A percentile compares a stretch with the other conserved stretches of the same genome.
Conservation (phyloP, 2,113 vertebrate genomes). For the Antigone vipio region DNA sequence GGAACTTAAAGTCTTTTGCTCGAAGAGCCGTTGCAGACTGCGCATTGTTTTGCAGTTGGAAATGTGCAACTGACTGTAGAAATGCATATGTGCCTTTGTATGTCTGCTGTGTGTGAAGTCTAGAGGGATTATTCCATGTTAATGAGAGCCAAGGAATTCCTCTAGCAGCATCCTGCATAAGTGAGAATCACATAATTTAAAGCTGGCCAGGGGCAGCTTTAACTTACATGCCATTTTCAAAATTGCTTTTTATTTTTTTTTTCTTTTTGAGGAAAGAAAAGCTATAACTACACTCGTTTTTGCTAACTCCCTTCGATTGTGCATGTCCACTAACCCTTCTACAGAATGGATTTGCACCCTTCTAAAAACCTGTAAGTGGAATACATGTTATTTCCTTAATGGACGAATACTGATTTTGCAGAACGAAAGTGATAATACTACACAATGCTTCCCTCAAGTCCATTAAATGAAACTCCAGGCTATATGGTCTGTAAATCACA, state of each 20-base stretch:
- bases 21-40: neutral
- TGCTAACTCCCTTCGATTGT: neutral
- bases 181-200: constrained; percentile 75
- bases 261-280: neutral
- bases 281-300: neutral
- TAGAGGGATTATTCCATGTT: constrained; percentile 65
- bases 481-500: neutral
- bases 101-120: constrained; percentile 69
- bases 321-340: neutral
- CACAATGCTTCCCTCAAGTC: neutral
- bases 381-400: constrained; percentile 17
- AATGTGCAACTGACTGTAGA: constrained; percentile 21
- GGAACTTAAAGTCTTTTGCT: neutral
- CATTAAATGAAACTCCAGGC: constrained; percentile 27
- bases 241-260: constrained; percentile 8
- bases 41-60: constrained; percentile 26
- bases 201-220: constrained; percentile 58
- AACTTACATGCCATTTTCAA: constrained; percentile 46
- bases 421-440: constrained; percentile 14
- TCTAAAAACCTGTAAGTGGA: constrained; percentile 14
- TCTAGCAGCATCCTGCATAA: constrained; percentile 61
- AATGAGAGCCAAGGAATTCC: constrained; percentile 74
- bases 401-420: neutral
- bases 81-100: constrained; percentile 49
- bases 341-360: neutral